Base-by-base conservation (phyloP, 2,113 vertebrate species). In the Crotalus tigris region DNA sequence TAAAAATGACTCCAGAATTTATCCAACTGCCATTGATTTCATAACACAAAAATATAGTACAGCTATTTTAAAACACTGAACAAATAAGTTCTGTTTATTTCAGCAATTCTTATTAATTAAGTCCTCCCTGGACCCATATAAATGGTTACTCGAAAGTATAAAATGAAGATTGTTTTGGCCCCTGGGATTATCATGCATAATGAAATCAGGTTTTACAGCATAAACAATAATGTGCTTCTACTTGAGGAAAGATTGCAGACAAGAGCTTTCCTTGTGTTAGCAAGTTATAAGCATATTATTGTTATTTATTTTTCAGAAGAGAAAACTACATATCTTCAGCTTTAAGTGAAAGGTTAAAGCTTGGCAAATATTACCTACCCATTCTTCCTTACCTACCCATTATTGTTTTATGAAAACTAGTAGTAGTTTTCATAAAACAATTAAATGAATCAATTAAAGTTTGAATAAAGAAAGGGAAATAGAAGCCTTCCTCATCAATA, bases 401-500 rank as follows among this genome's bases (percentile, higher is more conserved):
- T 39, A 39, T 39, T 39, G 39, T 39, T 39, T 39, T 39, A 39
- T 39, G 39, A 39, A 39, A 39, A 39, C 13, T 59, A n/a, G 49
- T 92, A 54, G 26, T 44, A 44, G 44, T 44, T 26, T 64, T 92
- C 12, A 89, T 49, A 57, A 81, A 81, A 21, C 58, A 55, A 64
- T 92, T 55, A 33, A 89, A 29, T 29, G n/a, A 88, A 92, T 57
- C 53, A 85, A 24, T 53, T 61, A 29, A 64, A 29, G 24, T 46
- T 90, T 64, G 39, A 5, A 46, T n/a, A 49, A 64, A 19, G 12
- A 49, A 61, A 29, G 11, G 15, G 7, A 29, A 59, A 23, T 58
- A 10, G n/a, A 15, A 53, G 94, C 96, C 95, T 91, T 94, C 94
- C 85, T 91, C 93, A 69, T 89, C 96, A 92, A 91, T 85, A 93